Base-by-base conservation (phyloP, 2,888 invertebrate species). In the Tuberolachnus salignus region DNA sequence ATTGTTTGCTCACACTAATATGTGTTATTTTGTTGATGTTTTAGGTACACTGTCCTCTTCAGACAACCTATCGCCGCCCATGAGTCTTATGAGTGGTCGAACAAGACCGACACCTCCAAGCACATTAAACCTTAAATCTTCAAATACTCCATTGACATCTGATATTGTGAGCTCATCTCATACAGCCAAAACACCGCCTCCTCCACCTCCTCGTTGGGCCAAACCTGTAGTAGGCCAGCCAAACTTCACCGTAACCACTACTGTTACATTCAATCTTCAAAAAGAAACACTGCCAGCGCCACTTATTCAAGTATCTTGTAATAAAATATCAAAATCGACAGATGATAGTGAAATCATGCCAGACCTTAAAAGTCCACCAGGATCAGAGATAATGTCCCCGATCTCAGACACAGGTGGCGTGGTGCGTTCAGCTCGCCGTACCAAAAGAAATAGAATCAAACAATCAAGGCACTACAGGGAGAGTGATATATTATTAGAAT, bases 171-270 rank as follows among this genome's bases (percentile, higher is more conserved):
- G 11, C 21, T 80, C 82, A 16, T 74, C 82, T 19, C 82, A 82
- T 9, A 80, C 81, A 3, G 82, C 81, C 44, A 83, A 83, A 78
- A 92, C 92, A 49, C 94, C 94, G 1, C 94, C 94, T 9, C 92
- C 93, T 0, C 94, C 94, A 0, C 94, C 94, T 0, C 91, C 94
- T 16, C 88, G 94, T 83, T 94, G 94, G 93, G 91, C 93, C 0
- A 94, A 94, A 85, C 93, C 94, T 0, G 88, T 88, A 2, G 88
- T 88, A 4, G 71, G 72, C 16, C 81, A 85, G 84, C 92, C 90
- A 85, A 93, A 93, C 85, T 92, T 93, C 85, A 92, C 91, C 64
- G 92, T 93, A 70, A 93, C 94, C 67, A 92, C 93, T n/a, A 93
- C 92, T n/a, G 92, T 94, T 67, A 93, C 93, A 21, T 92, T 93